phyloP scores from a whole-genome alignment of 2,888 invertebrate genomes.

The Aphidius colemani region DNA sequence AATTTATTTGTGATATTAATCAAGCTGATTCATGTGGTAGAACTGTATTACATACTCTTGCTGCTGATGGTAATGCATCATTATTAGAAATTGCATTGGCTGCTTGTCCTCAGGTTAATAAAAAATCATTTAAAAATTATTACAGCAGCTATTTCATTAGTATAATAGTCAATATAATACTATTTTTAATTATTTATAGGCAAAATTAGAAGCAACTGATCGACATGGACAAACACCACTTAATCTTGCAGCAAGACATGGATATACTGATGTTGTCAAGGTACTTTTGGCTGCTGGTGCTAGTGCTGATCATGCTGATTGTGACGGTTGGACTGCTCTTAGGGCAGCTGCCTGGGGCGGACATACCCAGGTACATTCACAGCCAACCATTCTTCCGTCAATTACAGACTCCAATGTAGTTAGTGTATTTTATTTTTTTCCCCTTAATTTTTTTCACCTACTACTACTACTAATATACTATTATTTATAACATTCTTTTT shows the following conservation, averaged over 20 bases:
- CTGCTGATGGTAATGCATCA: conserved; percentile 75
- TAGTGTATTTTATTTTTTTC: conserved; percentile 41
- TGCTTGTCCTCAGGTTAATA: conserved; percentile 63
- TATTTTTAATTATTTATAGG: conserved; percentile 38
- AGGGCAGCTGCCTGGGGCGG: conserved; percentile 96
- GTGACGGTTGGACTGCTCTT: conserved; percentile 88
- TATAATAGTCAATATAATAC: conserved; percentile 1
- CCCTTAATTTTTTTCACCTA: conserved; percentile 29
- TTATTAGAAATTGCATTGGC: conserved; percentile 69
- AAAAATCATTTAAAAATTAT: neutral
- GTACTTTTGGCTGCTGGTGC: conserved; percentile 69
- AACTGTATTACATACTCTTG: conserved; percentile 76
- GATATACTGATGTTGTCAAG: conserved; percentile 74
- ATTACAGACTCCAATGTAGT: conserved; percentile 41
- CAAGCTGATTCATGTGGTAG: conserved; percentile 68
- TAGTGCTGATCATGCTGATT: conserved; percentile 76
- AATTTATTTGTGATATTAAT: conserved; percentile 57
- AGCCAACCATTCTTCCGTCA: conserved; percentile 40
- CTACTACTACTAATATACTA: conserved; percentile 8
- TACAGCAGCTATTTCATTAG: neutral
- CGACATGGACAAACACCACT: conserved; percentile 84
- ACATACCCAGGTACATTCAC: conserved; percentile 73
- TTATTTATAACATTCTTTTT: conserved; percentile 9
- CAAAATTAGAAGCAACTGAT: conserved; percentile 69
- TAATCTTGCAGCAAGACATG: conserved; percentile 82